phyloP scores from a whole-genome alignment of 2,888 invertebrate species.

The Caenorhabditis imperialis region DNA sequence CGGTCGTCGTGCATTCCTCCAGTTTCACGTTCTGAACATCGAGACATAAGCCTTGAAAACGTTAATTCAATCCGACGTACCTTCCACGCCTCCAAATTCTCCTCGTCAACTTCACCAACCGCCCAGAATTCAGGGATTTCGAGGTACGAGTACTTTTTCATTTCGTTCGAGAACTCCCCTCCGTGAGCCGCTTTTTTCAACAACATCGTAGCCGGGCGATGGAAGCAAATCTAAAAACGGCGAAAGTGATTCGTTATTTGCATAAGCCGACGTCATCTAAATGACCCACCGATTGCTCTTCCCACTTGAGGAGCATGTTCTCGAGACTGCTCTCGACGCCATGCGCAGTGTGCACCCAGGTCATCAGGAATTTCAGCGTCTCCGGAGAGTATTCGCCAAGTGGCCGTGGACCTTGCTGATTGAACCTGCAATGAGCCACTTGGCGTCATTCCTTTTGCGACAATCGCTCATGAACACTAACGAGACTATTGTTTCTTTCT shows the following conservation, averaged over 20 bases:
- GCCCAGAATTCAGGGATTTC: constrained; percentile 43
- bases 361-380: constrained; percentile 32
- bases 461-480: no score
- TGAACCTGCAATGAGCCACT: no score
- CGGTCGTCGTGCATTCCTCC: constrained; percentile 40
- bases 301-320: constrained; percentile 46
- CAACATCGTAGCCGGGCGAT: constrained; percentile 2
- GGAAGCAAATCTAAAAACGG: constrained; percentile 45
- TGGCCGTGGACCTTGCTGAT: constrained; percentile 9
- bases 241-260: constrained; percentile 7
- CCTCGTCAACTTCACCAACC: constrained; percentile 4
- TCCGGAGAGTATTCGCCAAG: constrained; percentile 35
- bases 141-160: constrained; percentile 32
- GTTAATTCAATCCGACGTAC: not conserved
- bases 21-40: constrained; percentile 35
- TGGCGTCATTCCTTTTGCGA: no score
- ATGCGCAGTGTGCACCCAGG: constrained; percentile 36
- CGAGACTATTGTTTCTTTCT: not conserved
- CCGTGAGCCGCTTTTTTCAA: constrained; percentile 28
- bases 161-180: constrained; percentile 28
- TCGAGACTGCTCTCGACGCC: constrained; percentile 46
- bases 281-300: constrained; percentile 30
- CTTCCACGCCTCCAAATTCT: constrained; percentile 24
- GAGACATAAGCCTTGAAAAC: not conserved
- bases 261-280: no score